Base-by-base conservation (phyloP, 2,888 invertebrate genomes). In the Lepidochrysops patricia region DNA sequence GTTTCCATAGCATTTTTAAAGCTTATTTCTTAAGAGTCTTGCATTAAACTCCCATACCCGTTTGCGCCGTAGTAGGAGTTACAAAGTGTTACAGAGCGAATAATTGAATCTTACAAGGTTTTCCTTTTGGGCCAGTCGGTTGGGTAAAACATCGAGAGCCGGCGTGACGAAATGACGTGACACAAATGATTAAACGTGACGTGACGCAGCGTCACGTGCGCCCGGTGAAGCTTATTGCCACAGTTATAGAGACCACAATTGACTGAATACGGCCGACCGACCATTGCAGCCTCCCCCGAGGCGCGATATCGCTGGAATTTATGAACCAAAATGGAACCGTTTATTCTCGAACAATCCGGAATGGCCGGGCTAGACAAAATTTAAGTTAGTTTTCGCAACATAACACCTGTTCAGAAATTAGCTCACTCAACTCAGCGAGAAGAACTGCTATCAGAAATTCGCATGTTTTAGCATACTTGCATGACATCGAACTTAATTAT, bases 111-210 rank as follows among this genome's bases (percentile, higher is more conserved):
- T 23, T 19, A 23, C 12, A 19, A 43, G 43, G 23, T 9, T 43
- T 43, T 19, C 43, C 9, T 43, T 43, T 43, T 19, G 15, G 13
- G 43, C 43, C 15, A 23, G 43, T 43, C 13, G 50, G 50, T 12
- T 13, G n/a, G 15, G 13, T 26, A 27, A 52, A 27, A 52, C 26
- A 13, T 52, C 52, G 27, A 26, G 26, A 12, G 27, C 27, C 52
- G 52, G 27, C 52, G 15, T 13, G 27, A 52, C 26, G 27, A 15
- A 52, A 27, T 26, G 52, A 52, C 52, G 27, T 27, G 52, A 52
- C 52, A 52, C 4, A 52, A 52, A 52, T 52, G 13, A 52, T 52
- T 27, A 27, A 52, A n/a, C 27, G 6, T 43, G 27, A 50, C 50
- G 50, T 50, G 50, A 27, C 50, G 49, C 35, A n/a, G 15, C 49